Evolutionary conservation across 2,888 invertebrate species (phyloP), one percentile per base, ranked within the genome.

Genomic region (Gandaritis pyraliata): DNA sequence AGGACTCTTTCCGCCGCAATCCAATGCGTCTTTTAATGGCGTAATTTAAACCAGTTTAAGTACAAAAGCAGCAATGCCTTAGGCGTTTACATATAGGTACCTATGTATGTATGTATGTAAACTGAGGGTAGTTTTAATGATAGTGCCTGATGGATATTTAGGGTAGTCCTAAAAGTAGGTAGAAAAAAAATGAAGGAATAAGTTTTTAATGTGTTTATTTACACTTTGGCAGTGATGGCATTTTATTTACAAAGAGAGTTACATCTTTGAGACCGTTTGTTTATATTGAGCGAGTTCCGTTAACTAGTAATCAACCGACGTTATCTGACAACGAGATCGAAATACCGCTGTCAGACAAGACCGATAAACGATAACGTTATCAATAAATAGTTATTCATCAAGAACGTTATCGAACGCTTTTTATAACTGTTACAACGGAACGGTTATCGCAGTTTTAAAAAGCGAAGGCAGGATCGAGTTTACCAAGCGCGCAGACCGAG

Each of bases 211-310:
- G 85, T 88, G 82, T 91, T 91, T 90, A 90, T 90, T 91, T 88
- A 91, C 91, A 91, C 91, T 92, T 91, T 92, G 91, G 91, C 90
- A 90, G 90, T 92, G 90, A 88, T 89, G 88, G 87, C 86, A 85
- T 88, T 80, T 85, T 80, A 88, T 87, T 83, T 88, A 90, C 87
- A 92, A 89, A 90, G 91, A 92, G 91, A 92, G 90, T 92, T 91
- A 90, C 90, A 80, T 80, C 71, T 78, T 74, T 88, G 88, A 90
- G 88, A 90, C 88, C 89, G 82, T 87, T 81, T 73, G 72, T 58
- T 61, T 63, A 73, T 75, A 71, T 83, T 83, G 82, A 85, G 84
- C 85, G 78, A 80, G 77, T 59, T 68, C 83, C 75, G 75, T 83
- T 80, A 77, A 74, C 75, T 80, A 71, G 64, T 71, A 69, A 70